phyloP scores from a whole-genome alignment of 2,888 invertebrate genomes.

The Yponomeuta cagnagella region DNA sequence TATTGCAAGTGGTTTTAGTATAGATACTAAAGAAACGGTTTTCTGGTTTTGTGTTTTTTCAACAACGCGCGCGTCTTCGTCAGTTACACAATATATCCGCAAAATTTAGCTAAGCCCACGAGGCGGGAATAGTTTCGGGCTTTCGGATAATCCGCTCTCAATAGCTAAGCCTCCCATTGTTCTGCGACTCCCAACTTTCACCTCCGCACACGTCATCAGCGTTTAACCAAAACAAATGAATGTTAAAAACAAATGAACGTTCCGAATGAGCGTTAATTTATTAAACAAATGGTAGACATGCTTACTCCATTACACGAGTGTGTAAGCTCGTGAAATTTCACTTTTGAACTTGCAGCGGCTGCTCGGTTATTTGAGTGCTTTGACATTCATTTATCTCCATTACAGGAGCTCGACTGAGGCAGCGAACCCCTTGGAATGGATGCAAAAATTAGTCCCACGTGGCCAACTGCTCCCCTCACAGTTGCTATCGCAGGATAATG shows the following conservation, averaged over 20 bases:
- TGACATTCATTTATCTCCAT: conserved; percentile 73
- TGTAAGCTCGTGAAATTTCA: conserved; percentile 55
- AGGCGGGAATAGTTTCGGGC: background rate
- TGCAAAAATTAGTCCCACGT: conserved; percentile 44
- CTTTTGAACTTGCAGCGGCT: conserved; percentile 39
- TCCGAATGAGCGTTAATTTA: conserved; percentile 55
- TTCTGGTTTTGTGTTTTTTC: too few species aligned
- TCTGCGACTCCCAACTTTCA: background rate
- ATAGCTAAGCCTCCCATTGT: background rate
- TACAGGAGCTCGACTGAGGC: conserved; percentile 50
- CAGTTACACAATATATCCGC: background rate
- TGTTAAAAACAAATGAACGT: conserved; percentile 5
- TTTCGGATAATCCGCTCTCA: too few species aligned
- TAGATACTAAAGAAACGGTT: too few species aligned
- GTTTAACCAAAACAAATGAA: conserved; percentile 2
- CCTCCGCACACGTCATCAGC: background rate
- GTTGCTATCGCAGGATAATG: conserved; percentile 4
- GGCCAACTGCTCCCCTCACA: conserved; percentile 33
- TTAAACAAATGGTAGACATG: conserved; percentile 65
- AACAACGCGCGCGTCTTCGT: too few species aligned
- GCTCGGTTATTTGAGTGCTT: conserved; percentile 57
- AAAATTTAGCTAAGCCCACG: background rate
- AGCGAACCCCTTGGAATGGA: conserved; percentile 20
- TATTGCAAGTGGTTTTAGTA: too few species aligned
- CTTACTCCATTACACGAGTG: conserved; percentile 62